Conservation (phyloP, 2,113 vertebrate species). For the Grallaria varia region DNA sequence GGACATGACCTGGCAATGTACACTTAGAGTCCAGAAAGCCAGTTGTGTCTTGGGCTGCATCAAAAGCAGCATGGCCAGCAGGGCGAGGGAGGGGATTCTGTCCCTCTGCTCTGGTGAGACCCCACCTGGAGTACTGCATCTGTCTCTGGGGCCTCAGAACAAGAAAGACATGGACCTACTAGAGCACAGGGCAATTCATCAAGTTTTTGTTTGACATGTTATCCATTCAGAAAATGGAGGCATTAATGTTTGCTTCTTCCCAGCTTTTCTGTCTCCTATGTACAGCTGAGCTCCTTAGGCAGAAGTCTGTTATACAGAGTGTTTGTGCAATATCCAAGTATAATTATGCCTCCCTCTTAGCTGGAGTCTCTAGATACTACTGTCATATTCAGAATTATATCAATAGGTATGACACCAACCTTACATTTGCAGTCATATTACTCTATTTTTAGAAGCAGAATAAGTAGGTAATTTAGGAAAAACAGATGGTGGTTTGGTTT, state of each 20-base stretch:
- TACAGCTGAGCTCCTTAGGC: background rate
- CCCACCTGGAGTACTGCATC: background rate
- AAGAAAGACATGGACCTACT: background rate
- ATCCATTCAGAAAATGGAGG: background rate
- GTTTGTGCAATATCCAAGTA: background rate
- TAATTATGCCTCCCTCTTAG: background rate
- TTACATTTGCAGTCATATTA: background rate
- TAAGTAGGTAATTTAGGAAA: background rate
- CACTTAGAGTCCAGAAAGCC: background rate
- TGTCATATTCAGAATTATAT: background rate
- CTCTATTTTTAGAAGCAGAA: background rate
- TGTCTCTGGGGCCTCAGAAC: background rate
- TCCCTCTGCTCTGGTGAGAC: background rate
- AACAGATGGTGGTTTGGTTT: accelerated
- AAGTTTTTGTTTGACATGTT: background rate
- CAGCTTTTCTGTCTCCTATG: background rate
- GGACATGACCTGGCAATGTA: background rate
- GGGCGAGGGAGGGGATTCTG: background rate
- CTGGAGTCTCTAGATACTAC: background rate
- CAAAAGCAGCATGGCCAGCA: accelerated
- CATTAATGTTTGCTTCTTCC: background rate
- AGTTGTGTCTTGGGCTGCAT: accelerated
- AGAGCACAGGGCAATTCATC: background rate
- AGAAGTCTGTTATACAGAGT: background rate
- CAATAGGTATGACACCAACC: background rate